Percentiles rank a stretch among this genome's conserved stretches.
Conservation (phyloP, 2,113 vertebrate species). For the Suricata suricatta region DNA sequence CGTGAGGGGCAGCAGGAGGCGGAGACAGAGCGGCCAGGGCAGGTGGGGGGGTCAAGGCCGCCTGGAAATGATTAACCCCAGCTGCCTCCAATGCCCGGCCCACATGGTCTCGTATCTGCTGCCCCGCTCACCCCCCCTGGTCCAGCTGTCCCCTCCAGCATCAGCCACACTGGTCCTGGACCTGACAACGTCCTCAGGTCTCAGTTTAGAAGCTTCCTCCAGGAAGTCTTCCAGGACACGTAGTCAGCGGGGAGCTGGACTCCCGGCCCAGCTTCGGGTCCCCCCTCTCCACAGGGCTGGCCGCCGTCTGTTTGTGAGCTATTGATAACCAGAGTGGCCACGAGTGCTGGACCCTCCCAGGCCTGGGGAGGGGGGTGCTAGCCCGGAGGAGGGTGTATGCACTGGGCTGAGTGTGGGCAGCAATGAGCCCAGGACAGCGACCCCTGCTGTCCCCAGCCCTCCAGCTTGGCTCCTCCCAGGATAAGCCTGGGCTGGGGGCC, state of each 20-base stretch:
- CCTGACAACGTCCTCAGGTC: rapidly evolving
- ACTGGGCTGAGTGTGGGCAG: rapidly evolving
- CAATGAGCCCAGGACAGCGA: background rate
- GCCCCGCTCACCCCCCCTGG: rapidly evolving
- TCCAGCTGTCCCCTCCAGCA: background rate
- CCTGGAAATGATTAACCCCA: conserved; percentile 69
- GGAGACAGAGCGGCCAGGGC: background rate
- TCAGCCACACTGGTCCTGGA: background rate
- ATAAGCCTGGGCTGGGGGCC: background rate
- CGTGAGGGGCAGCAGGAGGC: background rate
- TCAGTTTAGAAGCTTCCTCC: background rate
- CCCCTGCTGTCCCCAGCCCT: no score
- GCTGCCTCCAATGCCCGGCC: background rate
- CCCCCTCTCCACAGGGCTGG: background rate
- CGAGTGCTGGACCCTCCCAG: rapidly evolving
- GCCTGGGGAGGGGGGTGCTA: background rate
- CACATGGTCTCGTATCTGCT: rapidly evolving
- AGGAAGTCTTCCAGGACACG: background rate
- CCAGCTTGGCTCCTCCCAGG: background rate
- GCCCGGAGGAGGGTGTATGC: no score
- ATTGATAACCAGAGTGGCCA: background rate
- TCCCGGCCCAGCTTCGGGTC: background rate
- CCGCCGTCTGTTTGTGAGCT: background rate
- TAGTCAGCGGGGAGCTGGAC: no score
- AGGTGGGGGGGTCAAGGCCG: conserved; percentile 52